phyloP scores from a whole-genome alignment of 2,113 vertebrate genomes.

The Petrocephalus microphthalmus region DNA sequence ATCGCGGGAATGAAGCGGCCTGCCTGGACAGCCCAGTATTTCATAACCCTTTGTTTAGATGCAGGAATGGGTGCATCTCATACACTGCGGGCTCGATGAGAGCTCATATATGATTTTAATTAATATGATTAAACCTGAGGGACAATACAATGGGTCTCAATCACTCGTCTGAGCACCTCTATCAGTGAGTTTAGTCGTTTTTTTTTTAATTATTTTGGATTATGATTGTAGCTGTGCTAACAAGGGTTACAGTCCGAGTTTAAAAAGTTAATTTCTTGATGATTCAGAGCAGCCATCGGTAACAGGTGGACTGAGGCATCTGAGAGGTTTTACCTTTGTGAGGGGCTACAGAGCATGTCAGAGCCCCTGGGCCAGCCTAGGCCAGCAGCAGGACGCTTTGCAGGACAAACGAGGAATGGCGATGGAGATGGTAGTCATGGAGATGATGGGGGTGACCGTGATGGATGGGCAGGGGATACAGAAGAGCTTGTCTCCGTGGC shows the following conservation, averaged over 20 bases:
- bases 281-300: background rate
- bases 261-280: background rate
- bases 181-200: background rate
- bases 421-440: conserved; percentile 8
- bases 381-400: background rate
- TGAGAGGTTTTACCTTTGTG: background rate
- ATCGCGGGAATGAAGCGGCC: background rate
- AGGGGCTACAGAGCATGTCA: background rate
- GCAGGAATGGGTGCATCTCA: background rate
- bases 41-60: background rate
- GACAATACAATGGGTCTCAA: background rate
- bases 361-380: background rate
- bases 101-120: background rate
- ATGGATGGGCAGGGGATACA: background rate
- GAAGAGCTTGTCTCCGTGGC: background rate
- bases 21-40: too few relatives aligned
- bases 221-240: background rate
- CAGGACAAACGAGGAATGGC: background rate
- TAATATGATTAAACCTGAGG: background rate
- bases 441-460: conserved; percentile 9
- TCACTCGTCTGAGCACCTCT: background rate
- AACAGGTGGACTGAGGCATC: background rate
- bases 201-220: background rate
- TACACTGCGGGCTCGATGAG: background rate
- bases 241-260: background rate